Percentiles rank a stretch among this genome's conserved stretches.
These are phyloP conservation scores for Solea senegalensis DNA, from an alignment of 2,113 vertebrate species.

Conservation along the genomic window DNA sequence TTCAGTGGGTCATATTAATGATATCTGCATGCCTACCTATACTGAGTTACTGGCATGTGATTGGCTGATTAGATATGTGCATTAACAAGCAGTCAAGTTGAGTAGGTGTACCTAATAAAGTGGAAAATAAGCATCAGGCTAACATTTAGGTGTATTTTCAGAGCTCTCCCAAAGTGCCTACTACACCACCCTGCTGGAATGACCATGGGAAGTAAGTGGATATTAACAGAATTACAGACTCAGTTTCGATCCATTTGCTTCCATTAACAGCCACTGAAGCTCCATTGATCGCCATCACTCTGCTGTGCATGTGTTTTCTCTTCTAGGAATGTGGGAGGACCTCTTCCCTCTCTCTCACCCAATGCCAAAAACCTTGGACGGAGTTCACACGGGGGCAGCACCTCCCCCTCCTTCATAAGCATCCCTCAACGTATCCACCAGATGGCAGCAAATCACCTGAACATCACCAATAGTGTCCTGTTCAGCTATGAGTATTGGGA, in stretches of 20 bases:
- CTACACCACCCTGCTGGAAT: conserved; percentile 84
- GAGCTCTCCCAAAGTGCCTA: conserved; percentile 91
- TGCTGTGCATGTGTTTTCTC: conserved; percentile 31
- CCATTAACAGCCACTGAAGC: not conserved
- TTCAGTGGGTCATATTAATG: no score
- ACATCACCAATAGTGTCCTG: conserved; percentile 98
- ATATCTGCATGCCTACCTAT: no score
- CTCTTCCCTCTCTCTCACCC: conserved; percentile 83
- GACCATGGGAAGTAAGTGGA: conserved; percentile 90
- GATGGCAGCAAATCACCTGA: conserved; percentile 98
- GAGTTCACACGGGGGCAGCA: conserved; percentile 84
- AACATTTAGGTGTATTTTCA: conserved; percentile 61
- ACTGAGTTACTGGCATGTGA: no score
- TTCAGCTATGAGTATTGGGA: conserved; percentile 99
- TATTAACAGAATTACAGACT: not conserved
- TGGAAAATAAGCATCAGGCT: not conserved
- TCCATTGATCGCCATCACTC: not conserved
- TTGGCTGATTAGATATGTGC: no score
- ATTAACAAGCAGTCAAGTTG: no score
- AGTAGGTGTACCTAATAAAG: no score
- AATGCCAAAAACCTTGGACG: conserved; percentile 84
- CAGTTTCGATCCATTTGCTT: not conserved
- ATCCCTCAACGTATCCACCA: conserved; percentile 99
- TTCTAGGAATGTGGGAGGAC: conserved; percentile 82
- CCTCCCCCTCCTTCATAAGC: conserved; percentile 88